Base-by-base conservation (phyloP, 2,888 invertebrate genomes). In the Dascillus cervinus region DNA sequence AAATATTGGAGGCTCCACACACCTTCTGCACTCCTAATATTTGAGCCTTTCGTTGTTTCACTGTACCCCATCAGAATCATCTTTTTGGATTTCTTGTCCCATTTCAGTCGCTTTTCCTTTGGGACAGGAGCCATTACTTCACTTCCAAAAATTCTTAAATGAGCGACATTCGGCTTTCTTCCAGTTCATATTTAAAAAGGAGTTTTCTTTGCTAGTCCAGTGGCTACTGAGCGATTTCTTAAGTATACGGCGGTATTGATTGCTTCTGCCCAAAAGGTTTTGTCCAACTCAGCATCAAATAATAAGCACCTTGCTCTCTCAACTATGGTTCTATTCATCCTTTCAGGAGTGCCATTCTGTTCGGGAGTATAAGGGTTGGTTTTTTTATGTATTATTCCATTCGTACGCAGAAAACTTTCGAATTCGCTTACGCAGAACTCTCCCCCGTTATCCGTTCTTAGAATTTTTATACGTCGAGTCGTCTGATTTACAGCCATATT, bases 161-260 rank as follows among this genome's bases (percentile, higher is more conserved):
- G 46, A 25, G 39, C 37, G 2, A 65, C 27, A 41, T 55, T 34
- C 6, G 56, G 56, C 37, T 54, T 57, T 13, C 26, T 38, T 3
- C 47, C 43, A 27, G 39, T 36, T 55, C 58, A 58, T 4, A 45
- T 9, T 38, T 60, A 58, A 37, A 42, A 48, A 3, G 60, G 55
- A 1, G 53, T 56, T 41, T 49, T 44, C 13, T 41, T 29, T 14
- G 35, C 29, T 6, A 46, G 26, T 10, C 28, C 26, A 9, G 33
- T 15, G 4, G 22, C 29, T 11, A 33, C 2, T 6, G 38, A 39
- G 29, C 54, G 36, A 26, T 54, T 53, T 10, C 26, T 14, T 3
- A 48, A 15, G 27, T 50, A 53, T 4, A 43, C 39, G 8, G 51
- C 48, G 4, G 49, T 50, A 26, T 44, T 32, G 2, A 38, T 39